These are phyloP conservation scores for Eurypyga helias DNA, from an alignment of 2,113 vertebrate genomes.

Conservation along the genomic window DNA sequence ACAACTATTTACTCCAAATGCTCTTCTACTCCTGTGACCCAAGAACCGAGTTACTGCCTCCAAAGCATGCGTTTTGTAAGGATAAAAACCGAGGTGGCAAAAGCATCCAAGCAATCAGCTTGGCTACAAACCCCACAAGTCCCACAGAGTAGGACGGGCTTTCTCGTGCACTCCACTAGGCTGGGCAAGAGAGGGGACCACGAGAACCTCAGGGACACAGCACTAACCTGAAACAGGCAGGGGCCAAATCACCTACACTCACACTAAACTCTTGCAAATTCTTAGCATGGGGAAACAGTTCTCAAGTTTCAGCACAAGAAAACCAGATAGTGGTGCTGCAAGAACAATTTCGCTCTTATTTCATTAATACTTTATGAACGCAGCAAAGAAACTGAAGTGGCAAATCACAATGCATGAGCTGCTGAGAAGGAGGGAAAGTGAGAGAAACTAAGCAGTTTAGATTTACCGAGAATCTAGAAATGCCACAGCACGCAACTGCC, in stretches of 20 bases:
- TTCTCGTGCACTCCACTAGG: background rate
- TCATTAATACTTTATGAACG: background rate
- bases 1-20: background rate
- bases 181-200: background rate
- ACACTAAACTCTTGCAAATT: background rate
- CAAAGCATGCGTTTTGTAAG: background rate
- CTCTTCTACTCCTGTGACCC: background rate
- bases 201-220: background rate
- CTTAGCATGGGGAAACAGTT: background rate
- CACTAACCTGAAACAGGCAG: background rate
- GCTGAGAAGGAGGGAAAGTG: accelerated
- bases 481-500: background rate
- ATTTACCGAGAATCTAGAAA: background rate
- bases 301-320: background rate
- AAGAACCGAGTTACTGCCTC: background rate
- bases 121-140: background rate
- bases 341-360: background rate
- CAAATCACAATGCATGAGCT: background rate
- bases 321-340: background rate
- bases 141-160: background rate
- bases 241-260: background rate
- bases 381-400: background rate
- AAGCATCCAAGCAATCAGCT: background rate
- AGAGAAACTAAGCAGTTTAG: background rate
- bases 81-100: background rate